Evolutionary conservation across 2,888 invertebrate species (phyloP).

Genomic region (Busseola fusca): DNA sequence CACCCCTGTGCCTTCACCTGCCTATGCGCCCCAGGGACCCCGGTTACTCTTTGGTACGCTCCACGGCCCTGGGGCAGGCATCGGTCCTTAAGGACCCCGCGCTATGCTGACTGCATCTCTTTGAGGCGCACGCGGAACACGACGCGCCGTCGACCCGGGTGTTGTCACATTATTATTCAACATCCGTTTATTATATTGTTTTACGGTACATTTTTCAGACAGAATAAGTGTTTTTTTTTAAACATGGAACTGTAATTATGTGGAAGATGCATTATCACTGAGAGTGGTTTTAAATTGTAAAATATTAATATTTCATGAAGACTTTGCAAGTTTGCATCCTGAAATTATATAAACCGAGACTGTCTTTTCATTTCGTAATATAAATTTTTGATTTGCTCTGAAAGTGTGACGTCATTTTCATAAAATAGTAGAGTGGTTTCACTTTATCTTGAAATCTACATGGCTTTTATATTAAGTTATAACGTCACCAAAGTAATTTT

Average conservation of each 20-base stretch:
- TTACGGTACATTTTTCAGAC: neutral
- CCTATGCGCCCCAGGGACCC: too few relatives aligned
- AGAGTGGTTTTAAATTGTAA: conserved; percentile 11
- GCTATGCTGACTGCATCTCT: too few relatives aligned
- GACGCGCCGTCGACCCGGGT: too few relatives aligned
- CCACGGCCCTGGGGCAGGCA: too few relatives aligned
- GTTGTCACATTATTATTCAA: conserved; percentile 11
- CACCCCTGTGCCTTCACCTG: too few relatives aligned
- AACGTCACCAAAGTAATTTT: conserved; percentile 26
- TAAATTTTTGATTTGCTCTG: conserved; percentile 25
- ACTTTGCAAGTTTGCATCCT: conserved; percentile 11
- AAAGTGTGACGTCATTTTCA: conserved; percentile 40
- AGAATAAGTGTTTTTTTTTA: neutral
- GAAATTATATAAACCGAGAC: conserved; percentile 14
- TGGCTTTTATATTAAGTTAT: conserved; percentile 31
- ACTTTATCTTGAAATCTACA: conserved; percentile 24
- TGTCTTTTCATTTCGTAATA: conserved; percentile 12
- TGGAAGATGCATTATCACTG: neutral
- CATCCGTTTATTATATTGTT: neutral
- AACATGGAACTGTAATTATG: neutral
- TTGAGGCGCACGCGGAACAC: too few relatives aligned
- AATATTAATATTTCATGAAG: conserved; percentile 15
- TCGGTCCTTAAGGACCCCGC: too few relatives aligned
- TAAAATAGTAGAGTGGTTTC: conserved; percentile 15
- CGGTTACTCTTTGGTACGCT: too few relatives aligned